Evolutionary conservation across 2,113 vertebrate genomes (phyloP).

Genomic region (Poeciliopsis occidentalis): DNA sequence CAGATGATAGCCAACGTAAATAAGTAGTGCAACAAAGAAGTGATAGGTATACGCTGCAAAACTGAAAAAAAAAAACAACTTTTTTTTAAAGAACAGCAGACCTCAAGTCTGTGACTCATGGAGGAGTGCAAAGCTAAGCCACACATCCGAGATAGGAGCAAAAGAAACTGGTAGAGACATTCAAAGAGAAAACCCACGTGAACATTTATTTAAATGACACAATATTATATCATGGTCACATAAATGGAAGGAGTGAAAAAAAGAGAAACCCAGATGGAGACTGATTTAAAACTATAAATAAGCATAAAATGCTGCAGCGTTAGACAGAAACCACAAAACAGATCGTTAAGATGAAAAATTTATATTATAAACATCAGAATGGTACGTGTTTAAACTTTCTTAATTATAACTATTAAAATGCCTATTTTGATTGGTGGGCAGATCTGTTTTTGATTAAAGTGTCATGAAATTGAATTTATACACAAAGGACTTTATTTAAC

Average conservation of each 20-base stretch:
- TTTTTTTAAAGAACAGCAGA: neutral
- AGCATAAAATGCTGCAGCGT: neutral
- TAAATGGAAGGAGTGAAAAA: no score
- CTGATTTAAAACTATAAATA: neutral
- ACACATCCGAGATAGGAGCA: neutral
- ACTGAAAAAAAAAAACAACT: fast-evolving
- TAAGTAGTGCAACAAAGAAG: neutral
- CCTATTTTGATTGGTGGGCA: neutral
- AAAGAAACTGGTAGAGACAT: neutral
- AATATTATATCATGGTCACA: neutral
- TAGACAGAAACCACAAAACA: neutral
- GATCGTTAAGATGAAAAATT: neutral
- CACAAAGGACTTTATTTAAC: neutral
- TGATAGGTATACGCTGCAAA: neutral
- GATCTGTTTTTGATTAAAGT: neutral
- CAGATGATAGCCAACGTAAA: neutral
- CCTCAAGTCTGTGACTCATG: neutral
- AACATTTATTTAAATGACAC: neutral
- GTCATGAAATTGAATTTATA: neutral
- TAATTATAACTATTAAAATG: neutral
- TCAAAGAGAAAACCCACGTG: neutral
- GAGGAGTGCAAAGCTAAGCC: neutral
- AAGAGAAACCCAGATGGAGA: no score
- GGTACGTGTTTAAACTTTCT: neutral
- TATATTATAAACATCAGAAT: neutral